Percentiles rank a stretch among this genome's conserved stretches.
Conservation (phyloP, 1,140 invertebrate species). For the Drosophila fuyamai region DNA sequence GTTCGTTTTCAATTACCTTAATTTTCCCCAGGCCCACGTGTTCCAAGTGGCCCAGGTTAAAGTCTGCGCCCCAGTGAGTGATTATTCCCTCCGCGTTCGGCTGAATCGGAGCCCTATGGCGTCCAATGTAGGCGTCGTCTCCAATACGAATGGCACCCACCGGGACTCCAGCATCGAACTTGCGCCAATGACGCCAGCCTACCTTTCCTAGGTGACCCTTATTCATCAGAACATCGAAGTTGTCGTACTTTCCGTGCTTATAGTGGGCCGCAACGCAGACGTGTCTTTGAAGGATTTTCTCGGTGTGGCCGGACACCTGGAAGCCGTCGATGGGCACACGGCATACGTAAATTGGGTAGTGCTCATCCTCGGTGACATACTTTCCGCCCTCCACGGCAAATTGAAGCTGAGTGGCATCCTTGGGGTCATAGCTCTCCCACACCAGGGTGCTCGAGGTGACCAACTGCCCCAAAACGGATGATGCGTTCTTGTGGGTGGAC, state of each 20-base stretch:
- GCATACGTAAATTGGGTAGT: conserved; percentile 90
- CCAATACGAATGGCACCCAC: conserved; percentile 88
- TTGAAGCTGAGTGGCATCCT: conserved; percentile 84
- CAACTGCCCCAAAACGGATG: conserved; percentile 78
- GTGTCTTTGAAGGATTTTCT: conserved; percentile 85
- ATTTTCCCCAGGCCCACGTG: conserved; percentile 88
- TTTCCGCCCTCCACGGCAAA: conserved; percentile 87
- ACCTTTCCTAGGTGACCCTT: conserved; percentile 90
- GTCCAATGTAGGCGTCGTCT: conserved; percentile 85
- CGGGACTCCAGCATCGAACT: conserved; percentile 86
- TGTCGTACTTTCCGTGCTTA: conserved; percentile 87
- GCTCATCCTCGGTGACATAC: conserved; percentile 82
- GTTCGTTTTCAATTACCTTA: conserved; percentile 87
- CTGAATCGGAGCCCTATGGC: conserved; percentile 75
- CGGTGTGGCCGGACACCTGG: conserved; percentile 89
- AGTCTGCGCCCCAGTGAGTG: conserved; percentile 83
- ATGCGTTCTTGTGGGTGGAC: conserved; percentile 70
- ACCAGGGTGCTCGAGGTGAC: conserved; percentile 87
- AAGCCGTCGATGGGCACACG: conserved; percentile 89
- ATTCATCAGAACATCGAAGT: conserved; percentile 91
- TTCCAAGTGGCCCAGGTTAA: conserved; percentile 88
- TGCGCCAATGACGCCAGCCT: conserved; percentile 90
- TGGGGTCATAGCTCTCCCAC: conserved; percentile 85
- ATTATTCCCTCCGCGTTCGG: conserved; percentile 43
- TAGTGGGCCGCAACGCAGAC: conserved; percentile 88